Percentiles rank a stretch among this genome's conserved stretches.
Conservation (phyloP, 1,140 invertebrate genomes). For the Calliopsis andreniformis region DNA sequence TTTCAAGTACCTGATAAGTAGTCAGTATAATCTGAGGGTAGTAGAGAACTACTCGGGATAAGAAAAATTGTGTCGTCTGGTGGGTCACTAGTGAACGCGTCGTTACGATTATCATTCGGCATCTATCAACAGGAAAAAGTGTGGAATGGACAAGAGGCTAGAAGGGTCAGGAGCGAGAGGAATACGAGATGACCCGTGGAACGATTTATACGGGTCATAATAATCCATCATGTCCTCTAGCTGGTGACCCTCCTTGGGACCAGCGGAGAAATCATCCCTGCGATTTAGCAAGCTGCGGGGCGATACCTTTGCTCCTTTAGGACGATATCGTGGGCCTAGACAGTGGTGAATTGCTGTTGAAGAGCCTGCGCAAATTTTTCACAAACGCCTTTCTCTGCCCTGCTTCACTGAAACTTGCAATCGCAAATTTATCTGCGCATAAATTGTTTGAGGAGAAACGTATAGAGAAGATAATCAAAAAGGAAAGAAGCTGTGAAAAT, state of each 20-base stretch:
- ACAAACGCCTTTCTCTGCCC: not conserved
- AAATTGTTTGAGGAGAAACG: conserved; percentile 22
- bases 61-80: no score
- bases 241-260: conserved; percentile 19
- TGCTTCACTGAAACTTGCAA: not conserved
- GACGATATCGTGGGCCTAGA: conserved; percentile 19
- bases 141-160: not conserved
- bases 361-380: conserved; percentile 15
- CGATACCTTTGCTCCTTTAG: conserved; percentile 43
- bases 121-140: conserved; percentile 14
- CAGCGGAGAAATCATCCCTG: conserved; percentile 31
- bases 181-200: conserved; percentile 31
- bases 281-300: conserved; percentile 48
- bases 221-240: conserved; percentile 44
- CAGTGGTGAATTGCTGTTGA: conserved; percentile 24
- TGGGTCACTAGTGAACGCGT: not conserved
- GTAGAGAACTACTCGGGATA: no score
- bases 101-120: conserved; percentile 4
- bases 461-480: not conserved
- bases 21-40: no score
- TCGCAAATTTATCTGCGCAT: conserved; percentile 29
- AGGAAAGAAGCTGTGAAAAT: no score
- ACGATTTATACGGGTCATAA: conserved; percentile 51
- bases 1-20: no score
- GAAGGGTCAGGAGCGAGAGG: conserved; percentile 2